Percentiles rank a stretch among this genome's conserved stretches.
phyloP scores from a whole-genome alignment of 2,888 invertebrate genomes.

The Acholoe squamosa region DNA sequence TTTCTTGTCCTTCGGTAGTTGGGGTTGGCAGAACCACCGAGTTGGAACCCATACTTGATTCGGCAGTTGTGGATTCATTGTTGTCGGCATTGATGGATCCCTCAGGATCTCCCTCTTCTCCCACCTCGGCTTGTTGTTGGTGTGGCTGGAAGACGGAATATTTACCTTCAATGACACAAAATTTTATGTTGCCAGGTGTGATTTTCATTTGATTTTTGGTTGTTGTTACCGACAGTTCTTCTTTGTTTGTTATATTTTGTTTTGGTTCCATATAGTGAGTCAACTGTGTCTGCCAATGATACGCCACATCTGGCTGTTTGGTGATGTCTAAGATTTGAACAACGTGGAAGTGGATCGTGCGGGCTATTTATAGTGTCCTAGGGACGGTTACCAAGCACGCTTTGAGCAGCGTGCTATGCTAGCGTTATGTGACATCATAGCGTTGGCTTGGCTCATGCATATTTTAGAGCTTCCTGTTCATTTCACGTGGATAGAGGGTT shows the following conservation, averaged over 20 bases:
- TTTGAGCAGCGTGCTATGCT: too few species aligned
- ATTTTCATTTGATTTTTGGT: background rate
- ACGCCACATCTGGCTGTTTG: background rate
- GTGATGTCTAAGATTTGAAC: background rate
- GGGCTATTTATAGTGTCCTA: background rate
- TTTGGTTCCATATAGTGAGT: background rate
- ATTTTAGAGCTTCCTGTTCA: background rate
- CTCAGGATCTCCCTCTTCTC: too few species aligned
- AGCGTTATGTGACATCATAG: background rate
- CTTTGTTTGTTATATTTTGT: background rate
- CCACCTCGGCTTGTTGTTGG: background rate
- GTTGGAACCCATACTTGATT: background rate
- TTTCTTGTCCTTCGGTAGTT: too few species aligned
- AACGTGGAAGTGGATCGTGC: background rate
- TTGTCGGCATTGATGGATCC: background rate
- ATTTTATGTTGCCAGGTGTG: background rate
- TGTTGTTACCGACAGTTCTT: background rate
- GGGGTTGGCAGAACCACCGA: too few species aligned
- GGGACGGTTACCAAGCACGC: background rate
- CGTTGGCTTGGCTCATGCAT: background rate
- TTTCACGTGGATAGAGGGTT: background rate
- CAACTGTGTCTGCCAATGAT: background rate
- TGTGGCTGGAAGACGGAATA: background rate
- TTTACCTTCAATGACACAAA: background rate
- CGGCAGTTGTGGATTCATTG: background rate